Conservation (phyloP, 1,140 invertebrate species). For the Bombus vancouverensis region DNA sequence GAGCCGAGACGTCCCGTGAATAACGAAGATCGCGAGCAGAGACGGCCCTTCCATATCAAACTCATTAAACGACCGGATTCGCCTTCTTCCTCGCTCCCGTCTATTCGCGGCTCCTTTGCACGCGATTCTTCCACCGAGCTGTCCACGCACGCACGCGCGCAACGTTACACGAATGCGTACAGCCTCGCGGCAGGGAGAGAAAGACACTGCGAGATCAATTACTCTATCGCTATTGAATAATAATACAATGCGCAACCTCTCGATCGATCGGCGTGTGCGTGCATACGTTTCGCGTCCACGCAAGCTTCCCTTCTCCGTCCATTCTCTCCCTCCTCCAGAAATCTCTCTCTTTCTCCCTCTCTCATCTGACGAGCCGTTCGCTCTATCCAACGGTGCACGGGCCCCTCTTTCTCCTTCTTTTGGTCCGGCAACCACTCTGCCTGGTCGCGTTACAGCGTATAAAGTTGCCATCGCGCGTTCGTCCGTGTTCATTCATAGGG, state of each 20-base stretch:
- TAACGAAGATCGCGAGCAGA: slow-evolving; percentile 60
- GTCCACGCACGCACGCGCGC: background rate
- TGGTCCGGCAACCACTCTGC: slow-evolving; percentile 14
- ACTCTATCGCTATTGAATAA: slow-evolving; percentile 80
- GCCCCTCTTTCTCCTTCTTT: slow-evolving; percentile 58
- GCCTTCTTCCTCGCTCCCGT: slow-evolving; percentile 20
- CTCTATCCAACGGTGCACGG: background rate
- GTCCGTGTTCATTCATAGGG: slow-evolving; percentile 80
- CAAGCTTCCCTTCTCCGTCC: slow-evolving; percentile 33
- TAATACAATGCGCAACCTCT: slow-evolving; percentile 61
- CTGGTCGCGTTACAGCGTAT: slow-evolving; percentile 68
- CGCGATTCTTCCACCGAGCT: background rate
- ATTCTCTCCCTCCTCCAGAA: slow-evolving; percentile 59
- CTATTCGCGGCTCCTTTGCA: slow-evolving; percentile 1
- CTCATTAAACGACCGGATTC: slow-evolving; percentile 51
- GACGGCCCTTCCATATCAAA: slow-evolving; percentile 60
- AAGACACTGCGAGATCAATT: slow-evolving; percentile 73
- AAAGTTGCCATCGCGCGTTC: slow-evolving; percentile 79
- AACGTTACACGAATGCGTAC: slow-evolving; percentile 9
- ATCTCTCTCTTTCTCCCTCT: slow-evolving; percentile 56
- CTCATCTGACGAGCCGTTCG: background rate
- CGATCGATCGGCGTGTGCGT: slow-evolving; percentile 28
- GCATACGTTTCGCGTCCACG: slow-evolving; percentile 52
- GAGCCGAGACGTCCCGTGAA: slow-evolving; percentile 56
- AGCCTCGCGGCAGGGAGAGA: slow-evolving; percentile 40